Conservation (phyloP, 2,888 invertebrate species). For the Drosophila pseudotakahashii region DNA sequence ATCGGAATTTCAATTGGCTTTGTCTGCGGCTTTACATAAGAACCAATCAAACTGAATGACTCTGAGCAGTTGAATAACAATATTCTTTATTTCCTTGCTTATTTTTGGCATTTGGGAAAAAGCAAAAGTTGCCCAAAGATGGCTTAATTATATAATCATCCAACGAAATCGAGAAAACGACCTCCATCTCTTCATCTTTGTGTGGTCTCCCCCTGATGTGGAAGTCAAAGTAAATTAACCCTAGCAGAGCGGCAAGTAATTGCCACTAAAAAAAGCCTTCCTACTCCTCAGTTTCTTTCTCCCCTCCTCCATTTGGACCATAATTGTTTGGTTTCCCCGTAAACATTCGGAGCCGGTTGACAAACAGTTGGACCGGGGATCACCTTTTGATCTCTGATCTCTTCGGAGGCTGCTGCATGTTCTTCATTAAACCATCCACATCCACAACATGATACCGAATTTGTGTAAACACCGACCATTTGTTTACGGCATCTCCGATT, state of each 20-base stretch:
- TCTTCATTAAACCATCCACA: slow-evolving; percentile 28
- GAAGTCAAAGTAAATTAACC: slow-evolving; percentile 49
- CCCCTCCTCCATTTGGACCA: neutral
- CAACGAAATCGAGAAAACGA: slow-evolving; percentile 32
- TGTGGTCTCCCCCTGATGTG: slow-evolving; percentile 42
- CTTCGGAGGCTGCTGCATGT: slow-evolving; percentile 14
- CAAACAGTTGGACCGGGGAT: slow-evolving; percentile 56
- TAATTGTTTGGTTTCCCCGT: slow-evolving; percentile 70
- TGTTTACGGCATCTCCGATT: slow-evolving; percentile 54
- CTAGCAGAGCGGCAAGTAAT: slow-evolving; percentile 47
- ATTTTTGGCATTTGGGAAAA: slow-evolving; percentile 17
- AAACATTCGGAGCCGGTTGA: slow-evolving; percentile 65
- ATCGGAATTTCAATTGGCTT: slow-evolving; percentile 57
- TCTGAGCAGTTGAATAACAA: slow-evolving; percentile 17
- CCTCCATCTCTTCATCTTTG: slow-evolving; percentile 17
- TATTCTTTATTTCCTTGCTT: slow-evolving; percentile 18
- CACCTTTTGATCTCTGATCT: slow-evolving; percentile 64
- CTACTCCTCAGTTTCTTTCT: slow-evolving; percentile 1
- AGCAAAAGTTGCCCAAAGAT: slow-evolving; percentile 42
- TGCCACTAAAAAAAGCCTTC: slow-evolving; percentile 46
- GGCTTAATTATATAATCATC: slow-evolving; percentile 52
- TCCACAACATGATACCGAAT: slow-evolving; percentile 39
- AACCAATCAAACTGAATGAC: slow-evolving; percentile 42
- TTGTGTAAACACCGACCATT: slow-evolving; percentile 61
- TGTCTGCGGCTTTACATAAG: slow-evolving; percentile 41